Base-by-base conservation (phyloP, 2,888 invertebrate genomes). In the Onchidella celtica region DNA sequence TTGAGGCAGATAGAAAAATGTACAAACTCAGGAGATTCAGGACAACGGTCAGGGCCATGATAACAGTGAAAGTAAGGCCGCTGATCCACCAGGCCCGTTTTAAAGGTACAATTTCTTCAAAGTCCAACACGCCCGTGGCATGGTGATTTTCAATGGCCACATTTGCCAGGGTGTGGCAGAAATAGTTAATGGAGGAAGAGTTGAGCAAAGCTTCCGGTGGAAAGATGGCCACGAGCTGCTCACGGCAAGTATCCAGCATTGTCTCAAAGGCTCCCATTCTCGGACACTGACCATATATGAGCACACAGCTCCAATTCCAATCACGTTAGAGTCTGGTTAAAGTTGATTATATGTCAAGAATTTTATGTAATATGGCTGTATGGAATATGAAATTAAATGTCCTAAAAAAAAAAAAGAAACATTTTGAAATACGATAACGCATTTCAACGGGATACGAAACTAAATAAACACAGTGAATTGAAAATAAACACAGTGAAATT, bases 251-350 rank as follows among this genome's bases (percentile, higher is more conserved):
- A 0, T n/a, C 14, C 11, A 68, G 68, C 34, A 77, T 77, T 3
- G 77, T 66, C 17, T 77, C 47, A 63, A 75, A 75, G 11, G 27
- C 75, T 24, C n/a, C 47, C 75, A 75, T 75, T 27, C 1, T 75
- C 3, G 27, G n/a, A n/a, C n/a, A n/a, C n/a, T n/a, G n/a, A n/a
- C n/a, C n/a, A n/a, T n/a, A n/a, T n/a, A n/a, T n/a, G n/a, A n/a
- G n/a, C n/a, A n/a, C n/a, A n/a, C n/a, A n/a, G n/a, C n/a, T n/a
- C n/a, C n/a, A n/a, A n/a, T n/a, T n/a, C n/a, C n/a, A n/a, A n/a
- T n/a, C n/a, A n/a, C n/a, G n/a, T n/a, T n/a, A n/a, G n/a, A n/a
- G n/a, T n/a, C n/a, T n/a, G n/a, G n/a, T n/a, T n/a, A n/a, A n/a
- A n/a, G n/a, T n/a, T n/a, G n/a, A n/a, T n/a, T n/a, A n/a, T n/a